Evolutionary conservation across 1,140 invertebrate species (phyloP), one percentile per base, ranked within the genome.

Genomic region (Hypsibius dujardini): DNA sequence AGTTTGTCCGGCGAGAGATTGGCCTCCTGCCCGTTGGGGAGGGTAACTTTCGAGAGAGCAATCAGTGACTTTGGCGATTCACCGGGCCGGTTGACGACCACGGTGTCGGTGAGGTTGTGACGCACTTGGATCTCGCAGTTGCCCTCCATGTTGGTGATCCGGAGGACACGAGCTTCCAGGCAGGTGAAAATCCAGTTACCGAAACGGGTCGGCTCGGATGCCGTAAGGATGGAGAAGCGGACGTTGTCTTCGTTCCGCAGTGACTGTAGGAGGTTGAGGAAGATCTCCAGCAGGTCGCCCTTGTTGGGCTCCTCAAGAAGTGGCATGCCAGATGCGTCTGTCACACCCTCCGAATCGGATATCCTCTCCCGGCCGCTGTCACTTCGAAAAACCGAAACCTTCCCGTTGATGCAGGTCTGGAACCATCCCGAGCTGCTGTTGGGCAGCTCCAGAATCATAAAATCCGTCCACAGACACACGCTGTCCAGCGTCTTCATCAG

Each of bases 401-500:
- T 96, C 1, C 91, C 91, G 82, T 98, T 94, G 1, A 97, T 84
- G 75, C 98, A 92, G 80, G 96, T 98, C 69, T 94, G 84, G 79
- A 98, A 97, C 95, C 95, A 98, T 45, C 95, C 95, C 81, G 98
- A 98, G 73, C 89, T 93, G 69, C 93, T 93, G 79, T 96, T 96
- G 47, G 92, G 95, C n/a, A 96, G 84, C 81, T 98, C 95, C 15
- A 98, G 81, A 1, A 93, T 92, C 14, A 93, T 92, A 1, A 91
- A 90, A 78, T 98, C 94, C 46, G 88, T 91, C 92, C 92, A 96
- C 47, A 96, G 85, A 78, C 95, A 96, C 0, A 98, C 82, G 78
- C 93, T 96, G 81, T 98, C 94, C 2, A 92, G 84, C 60, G 92
- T 91, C 69, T 92, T 84, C 75, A 93, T 94, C 73, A 98, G 85